Evolutionary conservation across 2,888 invertebrate genomes (phyloP).

Genomic region (Eupelmus urozonus): DNA sequence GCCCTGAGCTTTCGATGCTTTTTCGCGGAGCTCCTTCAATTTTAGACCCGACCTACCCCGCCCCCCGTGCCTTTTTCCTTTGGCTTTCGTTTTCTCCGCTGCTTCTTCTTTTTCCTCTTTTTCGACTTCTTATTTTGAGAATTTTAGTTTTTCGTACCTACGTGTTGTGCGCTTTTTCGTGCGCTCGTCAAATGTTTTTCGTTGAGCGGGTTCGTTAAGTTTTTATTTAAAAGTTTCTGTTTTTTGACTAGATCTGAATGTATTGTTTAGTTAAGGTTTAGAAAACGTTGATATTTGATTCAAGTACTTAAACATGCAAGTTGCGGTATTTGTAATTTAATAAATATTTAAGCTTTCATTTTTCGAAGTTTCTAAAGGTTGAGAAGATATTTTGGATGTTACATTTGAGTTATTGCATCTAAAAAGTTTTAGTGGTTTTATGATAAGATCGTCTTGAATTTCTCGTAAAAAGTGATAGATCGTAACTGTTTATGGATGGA

Average conservation of each 20-base stretch:
- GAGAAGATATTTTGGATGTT: slow-evolving; percentile 1
- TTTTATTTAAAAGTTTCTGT: not conserved
- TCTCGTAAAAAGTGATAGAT: slow-evolving; percentile 16
- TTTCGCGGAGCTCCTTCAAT: slow-evolving; percentile 34
- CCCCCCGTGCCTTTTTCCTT: not conserved
- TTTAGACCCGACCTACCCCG: slow-evolving; percentile 12
- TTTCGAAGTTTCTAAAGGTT: not conserved
- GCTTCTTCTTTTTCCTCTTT: not conserved
- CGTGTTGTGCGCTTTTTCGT: not conserved
- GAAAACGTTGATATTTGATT: too few relatives aligned
- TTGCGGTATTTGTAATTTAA: too few relatives aligned
- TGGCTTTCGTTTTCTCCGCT: not conserved
- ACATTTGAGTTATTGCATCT: slow-evolving; percentile 26
- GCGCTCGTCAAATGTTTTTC: not conserved
- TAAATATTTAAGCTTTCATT: not conserved
- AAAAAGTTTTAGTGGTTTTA: slow-evolving; percentile 35
- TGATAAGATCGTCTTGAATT: slow-evolving; percentile 10
- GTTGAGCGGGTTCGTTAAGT: too few relatives aligned
- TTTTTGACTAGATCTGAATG: not conserved
- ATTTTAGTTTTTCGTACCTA: not conserved
- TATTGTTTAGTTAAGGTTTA: too few relatives aligned
- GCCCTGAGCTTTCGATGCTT: slow-evolving; percentile 27
- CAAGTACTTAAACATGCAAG: too few relatives aligned
- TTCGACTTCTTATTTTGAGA: not conserved
- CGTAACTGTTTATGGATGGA: slow-evolving; percentile 17